Base-by-base conservation (phyloP, 2,797 vertebrate genomes). In the Hypotaenidia philippensis region DNA sequence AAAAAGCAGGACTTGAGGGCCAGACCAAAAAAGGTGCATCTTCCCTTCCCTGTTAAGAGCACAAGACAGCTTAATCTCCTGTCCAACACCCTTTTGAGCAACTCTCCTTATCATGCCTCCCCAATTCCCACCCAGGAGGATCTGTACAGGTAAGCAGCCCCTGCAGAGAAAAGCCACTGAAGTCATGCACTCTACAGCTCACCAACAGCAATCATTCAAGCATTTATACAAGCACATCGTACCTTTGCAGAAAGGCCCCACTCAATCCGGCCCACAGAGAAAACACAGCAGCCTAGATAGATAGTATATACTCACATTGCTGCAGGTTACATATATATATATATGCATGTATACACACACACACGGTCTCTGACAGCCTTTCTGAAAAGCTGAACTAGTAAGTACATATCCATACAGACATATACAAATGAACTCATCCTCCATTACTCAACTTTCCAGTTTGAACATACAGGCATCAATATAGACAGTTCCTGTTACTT, bases 321-420 rank as follows among this genome's bases (percentile, higher is more conserved):
- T 49, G 76, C 41, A 34, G 82, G 27, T 69, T 38, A 17, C 29
- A 27, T 25, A 72, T 44, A 34, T 34, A 36, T 3, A 34, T 18
- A 29, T 17, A 47, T 13, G 31, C 4, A 53, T 5, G 65, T 7
- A 64, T 12, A 40, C 38, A 44, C 4, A 17, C 16, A 50, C n/a
- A 45, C 8, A 41, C 11, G 11, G 13, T 40, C 78, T 45, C 50
- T 0, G 0, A 44, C 13, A 65, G 56, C 1, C 52, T 19, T 83
- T 65, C 64, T n/a, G 18, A 59, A 61, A 83, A 78, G 32, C 38
- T 72, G 55, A 84, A 61, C 45, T 21, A 13, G 13, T 49, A 75
- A 66, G 19, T 14, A 55, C 1, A 18, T 36, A 29, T 16, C 17
- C 22, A 85, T 36, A 65, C 13, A 53, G 3, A 23, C 19, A 60